A percentile compares a stretch with the other conserved stretches of the same genome.
Conservation (phyloP, 2,797 vertebrate species). For the Sebastes cheni region DNA sequence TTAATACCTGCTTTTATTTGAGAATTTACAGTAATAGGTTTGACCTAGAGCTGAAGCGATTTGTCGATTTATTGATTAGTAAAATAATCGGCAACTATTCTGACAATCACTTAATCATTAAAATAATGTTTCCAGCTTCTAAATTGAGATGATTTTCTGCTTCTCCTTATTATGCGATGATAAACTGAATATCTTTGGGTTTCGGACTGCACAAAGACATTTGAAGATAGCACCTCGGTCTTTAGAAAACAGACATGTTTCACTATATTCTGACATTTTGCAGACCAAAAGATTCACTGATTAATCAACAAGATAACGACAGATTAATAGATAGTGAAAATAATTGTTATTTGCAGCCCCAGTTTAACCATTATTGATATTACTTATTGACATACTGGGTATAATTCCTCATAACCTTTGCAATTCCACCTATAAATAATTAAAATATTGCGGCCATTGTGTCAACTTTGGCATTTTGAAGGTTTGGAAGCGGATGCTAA, state of each 20-base stretch:
- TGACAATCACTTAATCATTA: not conserved
- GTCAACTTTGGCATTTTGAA: not conserved
- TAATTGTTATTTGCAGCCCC: not conserved
- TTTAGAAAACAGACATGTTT: not conserved
- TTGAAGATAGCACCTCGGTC: not conserved
- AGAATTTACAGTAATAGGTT: not conserved
- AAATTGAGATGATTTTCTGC: not conserved
- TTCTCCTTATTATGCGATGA: not conserved
- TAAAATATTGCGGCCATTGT: not conserved
- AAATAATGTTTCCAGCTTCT: not conserved
- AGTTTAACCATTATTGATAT: not conserved
- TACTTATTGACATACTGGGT: not conserved
- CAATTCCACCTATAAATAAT: not conserved
- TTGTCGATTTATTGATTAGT: not conserved
- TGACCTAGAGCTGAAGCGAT: not conserved
- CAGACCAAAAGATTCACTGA: not conserved
- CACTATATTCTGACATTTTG: not conserved
- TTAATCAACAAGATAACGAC: not conserved
- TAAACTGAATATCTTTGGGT: not conserved
- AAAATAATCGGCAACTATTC: not conserved
- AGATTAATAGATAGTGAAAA: not conserved
- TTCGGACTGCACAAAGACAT: not conserved
- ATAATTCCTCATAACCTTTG: not conserved
- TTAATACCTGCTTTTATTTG: not conserved
- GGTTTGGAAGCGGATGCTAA: not conserved